Conservation (phyloP, 2,888 invertebrate genomes). For the Stenodera caucasica region DNA sequence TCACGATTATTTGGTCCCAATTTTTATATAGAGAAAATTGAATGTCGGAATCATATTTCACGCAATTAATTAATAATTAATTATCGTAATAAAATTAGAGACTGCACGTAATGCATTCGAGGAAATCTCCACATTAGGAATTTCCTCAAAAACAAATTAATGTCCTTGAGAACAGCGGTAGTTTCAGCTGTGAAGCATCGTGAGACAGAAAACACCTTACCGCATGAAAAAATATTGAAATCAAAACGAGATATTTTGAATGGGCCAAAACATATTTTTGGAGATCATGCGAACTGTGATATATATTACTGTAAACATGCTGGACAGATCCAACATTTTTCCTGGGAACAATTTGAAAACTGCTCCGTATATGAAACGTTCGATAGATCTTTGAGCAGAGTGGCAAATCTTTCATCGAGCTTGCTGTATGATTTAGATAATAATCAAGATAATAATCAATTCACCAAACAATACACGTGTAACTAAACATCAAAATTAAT, state of each 20-base stretch:
- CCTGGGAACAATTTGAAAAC: background rate
- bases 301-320: slow-evolving; percentile 10
- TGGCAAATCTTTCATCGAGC: slow-evolving; percentile 25
- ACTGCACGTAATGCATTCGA: background rate
- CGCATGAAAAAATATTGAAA: background rate
- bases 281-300: too few species aligned
- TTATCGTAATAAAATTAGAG: slow-evolving; percentile 14
- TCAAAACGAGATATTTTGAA: background rate
- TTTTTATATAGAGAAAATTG: slow-evolving; percentile 21
- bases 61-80: too few species aligned
- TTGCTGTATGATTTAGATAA: slow-evolving; percentile 39
- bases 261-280: background rate
- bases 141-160: background rate
- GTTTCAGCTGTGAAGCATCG: background rate
- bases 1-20: slow-evolving; percentile 18
- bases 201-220: background rate
- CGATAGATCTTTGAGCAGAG: slow-evolving; percentile 7
- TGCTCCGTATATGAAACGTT: background rate
- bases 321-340: background rate
- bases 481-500: too few species aligned
- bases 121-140: background rate
- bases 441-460: slow-evolving; percentile 37
- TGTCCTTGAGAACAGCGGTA: background rate
- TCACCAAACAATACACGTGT: too few species aligned
- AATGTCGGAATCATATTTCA: slow-evolving; percentile 27